Evolutionary conservation across 1,140 invertebrate species (phyloP), one percentile per base, ranked within the genome.

Genomic region (Chironomus striatipennis): DNA sequence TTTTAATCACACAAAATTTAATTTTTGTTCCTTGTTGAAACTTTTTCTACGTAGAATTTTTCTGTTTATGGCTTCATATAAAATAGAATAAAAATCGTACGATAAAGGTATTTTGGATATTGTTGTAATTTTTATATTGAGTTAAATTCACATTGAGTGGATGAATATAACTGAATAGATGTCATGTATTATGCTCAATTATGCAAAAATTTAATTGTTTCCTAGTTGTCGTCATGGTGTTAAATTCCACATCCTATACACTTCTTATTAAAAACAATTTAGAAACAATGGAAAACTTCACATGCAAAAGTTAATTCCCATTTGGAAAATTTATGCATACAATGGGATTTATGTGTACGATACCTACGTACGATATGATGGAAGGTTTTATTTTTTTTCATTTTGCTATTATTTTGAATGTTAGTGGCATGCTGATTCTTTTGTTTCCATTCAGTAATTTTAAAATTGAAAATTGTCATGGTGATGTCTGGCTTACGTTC

Each of bases 401-500:
- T 57, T 57, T n/a, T 15, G 47, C 47, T 57, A 57, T 57, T 57
- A 57, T 57, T 57, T 34, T 34, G 24, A 34, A 34, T 34, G 47
- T 57, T 57, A 5, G 47, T 57, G 47, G 47, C 47, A 57, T 57
- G 47, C 47, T 57, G 47, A 57, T 57, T 57, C 47, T 57, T 57
- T 57, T 57, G 47, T 57, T 57, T 57, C 47, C 47, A 57, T 57
- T 57, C 47, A 57, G 12, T 15, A 57, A 57, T 57, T 57, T 57
- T 57, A 12, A 57, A 57, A n/a, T 57, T 15, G 47, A 57, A 57
- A 57, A 15, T 57, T 57, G 47, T 57, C 47, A 57, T 57, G 47
- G 47, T 57, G 47, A 57, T 57, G 47, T 57, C 47, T 57, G 47
- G 47, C 47, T 57, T 57, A 57, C 47, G 47, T 57, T 57, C 47